These are phyloP conservation scores for Choloepus hoffmanni DNA, from an alignment of 2,113 vertebrate genomes.

Conservation along the genomic window DNA sequence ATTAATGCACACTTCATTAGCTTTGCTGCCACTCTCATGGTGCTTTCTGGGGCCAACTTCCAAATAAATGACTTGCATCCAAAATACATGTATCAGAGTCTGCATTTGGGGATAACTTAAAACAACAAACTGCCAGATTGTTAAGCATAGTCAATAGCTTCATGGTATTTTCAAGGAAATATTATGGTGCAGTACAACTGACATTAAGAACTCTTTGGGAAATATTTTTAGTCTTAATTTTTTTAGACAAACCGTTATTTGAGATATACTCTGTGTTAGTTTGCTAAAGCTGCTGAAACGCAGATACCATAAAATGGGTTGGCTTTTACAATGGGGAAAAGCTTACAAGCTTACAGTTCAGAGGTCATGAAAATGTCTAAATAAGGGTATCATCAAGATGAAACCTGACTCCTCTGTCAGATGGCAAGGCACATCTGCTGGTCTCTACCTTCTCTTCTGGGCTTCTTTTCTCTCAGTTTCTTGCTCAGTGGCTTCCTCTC, in stretches of 20 bases:
- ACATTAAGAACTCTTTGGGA: background rate
- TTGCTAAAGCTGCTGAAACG: no score
- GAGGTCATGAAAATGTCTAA: no score
- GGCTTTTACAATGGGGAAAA: no score
- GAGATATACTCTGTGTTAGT: background rate
- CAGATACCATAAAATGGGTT: no score
- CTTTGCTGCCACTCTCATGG: background rate
- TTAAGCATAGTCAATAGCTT: background rate
- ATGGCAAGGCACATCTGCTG: no score
- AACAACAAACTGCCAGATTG: background rate
- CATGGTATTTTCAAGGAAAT: background rate
- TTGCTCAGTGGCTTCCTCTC: no score
- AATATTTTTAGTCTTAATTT: background rate
- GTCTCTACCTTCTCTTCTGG: no score
- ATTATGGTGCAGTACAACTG: background rate
- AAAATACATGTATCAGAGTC: background rate
- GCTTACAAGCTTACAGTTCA: no score
- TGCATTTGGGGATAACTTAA: background rate
- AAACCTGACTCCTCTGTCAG: no score
- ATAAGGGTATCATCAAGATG: no score
- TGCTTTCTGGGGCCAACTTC: background rate
- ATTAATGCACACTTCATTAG: background rate
- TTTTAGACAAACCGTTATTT: background rate
- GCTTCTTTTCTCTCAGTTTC: no score
- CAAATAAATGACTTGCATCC: background rate